These are phyloP conservation scores for Drosophila quadrilineata DNA, from an alignment of 1,140 invertebrate species.

Conservation along the genomic window DNA sequence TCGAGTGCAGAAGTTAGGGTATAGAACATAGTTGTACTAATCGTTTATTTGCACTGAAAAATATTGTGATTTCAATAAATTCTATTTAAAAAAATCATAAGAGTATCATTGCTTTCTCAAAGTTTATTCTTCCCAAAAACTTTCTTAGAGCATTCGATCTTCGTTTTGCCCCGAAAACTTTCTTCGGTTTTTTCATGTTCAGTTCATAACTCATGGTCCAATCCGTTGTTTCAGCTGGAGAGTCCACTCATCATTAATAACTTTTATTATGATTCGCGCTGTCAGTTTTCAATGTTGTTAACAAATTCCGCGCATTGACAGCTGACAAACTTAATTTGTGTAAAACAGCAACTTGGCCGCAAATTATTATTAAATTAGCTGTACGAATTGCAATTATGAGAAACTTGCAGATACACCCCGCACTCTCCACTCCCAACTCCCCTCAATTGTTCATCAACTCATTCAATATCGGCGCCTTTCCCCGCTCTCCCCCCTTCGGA, in stretches of 20 bases:
- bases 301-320: slow-evolving; percentile 74
- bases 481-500: slow-evolving; percentile 3
- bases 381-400: slow-evolving; percentile 70
- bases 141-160: neutral
- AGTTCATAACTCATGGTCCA: slow-evolving; percentile 70
- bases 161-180: neutral
- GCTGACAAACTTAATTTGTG: slow-evolving; percentile 78
- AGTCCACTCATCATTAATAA: slow-evolving; percentile 70
- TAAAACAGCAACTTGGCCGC: slow-evolving; percentile 27
- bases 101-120: no score
- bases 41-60: no score
- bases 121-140: no score
- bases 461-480: no score
- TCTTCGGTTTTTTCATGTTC: neutral
- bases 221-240: no score
- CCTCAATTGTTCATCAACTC: no score
- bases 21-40: no score
- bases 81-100: no score
- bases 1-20: no score
- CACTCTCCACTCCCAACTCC: neutral
- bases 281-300: slow-evolving; percentile 74
- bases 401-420: neutral
- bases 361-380: slow-evolving; percentile 79
- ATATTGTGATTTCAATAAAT: no score
- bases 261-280: slow-evolving; percentile 70